Conservation (phyloP, 2,113 vertebrate genomes). For the Elephantulus edwardii region DNA sequence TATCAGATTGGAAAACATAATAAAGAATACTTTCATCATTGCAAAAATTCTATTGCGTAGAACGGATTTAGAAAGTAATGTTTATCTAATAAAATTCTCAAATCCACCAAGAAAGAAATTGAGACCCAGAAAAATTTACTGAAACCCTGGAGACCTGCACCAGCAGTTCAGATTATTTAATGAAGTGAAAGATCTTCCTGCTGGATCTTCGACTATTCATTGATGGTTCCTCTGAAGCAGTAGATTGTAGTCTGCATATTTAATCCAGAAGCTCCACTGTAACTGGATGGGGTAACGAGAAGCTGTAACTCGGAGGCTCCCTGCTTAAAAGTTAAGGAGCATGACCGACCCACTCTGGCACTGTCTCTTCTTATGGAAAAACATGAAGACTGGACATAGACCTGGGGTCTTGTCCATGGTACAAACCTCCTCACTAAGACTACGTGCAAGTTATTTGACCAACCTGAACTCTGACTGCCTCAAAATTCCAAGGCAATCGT, state of each 20-base stretch:
- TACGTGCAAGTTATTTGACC: background rate
- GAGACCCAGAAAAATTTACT: too few species aligned
- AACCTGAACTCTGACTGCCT: background rate
- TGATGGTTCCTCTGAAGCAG: accelerated
- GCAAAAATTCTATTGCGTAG: background rate
- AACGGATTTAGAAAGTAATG: background rate
- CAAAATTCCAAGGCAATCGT: too few species aligned
- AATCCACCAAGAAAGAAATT: background rate
- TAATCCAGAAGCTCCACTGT: background rate
- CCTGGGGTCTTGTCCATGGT: background rate
- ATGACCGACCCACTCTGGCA: background rate
- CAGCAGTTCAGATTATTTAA: background rate
- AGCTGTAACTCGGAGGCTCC: background rate
- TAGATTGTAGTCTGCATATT: background rate
- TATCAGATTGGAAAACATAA: too few species aligned
- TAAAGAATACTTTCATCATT: background rate
- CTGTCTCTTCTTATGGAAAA: background rate
- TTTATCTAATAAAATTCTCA: background rate
- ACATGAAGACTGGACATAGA: background rate
- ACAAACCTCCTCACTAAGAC: background rate
- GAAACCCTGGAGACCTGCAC: background rate
- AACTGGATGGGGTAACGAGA: background rate
- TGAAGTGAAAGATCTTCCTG: background rate
- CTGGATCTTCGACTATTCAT: background rate
- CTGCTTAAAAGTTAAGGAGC: background rate